These are phyloP conservation scores for Lepeophtheirus salmonis DNA, from an alignment of 1,140 invertebrate genomes.

Conservation along the genomic window DNA sequence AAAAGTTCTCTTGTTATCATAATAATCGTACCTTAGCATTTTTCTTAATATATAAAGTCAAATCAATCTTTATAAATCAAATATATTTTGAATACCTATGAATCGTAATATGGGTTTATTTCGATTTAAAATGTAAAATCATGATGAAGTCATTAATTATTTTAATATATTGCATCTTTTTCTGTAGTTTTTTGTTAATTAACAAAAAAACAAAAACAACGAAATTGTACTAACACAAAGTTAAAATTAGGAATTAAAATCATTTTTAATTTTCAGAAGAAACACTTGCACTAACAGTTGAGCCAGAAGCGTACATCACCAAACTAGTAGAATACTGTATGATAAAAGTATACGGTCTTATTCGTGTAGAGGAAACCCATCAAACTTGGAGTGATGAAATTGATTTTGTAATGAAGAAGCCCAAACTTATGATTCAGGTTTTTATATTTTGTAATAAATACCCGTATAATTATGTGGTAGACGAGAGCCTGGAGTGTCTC, in stretches of 20 bases:
- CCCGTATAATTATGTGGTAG: no score
- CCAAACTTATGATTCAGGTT: conserved; percentile 24
- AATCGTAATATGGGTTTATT: not conserved
- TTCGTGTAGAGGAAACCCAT: conserved; percentile 26
- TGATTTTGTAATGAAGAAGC: conserved; percentile 26
- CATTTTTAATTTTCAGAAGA: not conserved
- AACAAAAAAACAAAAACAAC: not conserved
- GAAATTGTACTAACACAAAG: not conserved
- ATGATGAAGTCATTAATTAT: no score
- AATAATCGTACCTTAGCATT: no score
- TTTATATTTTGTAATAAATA: no score
- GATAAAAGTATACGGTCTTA: conserved; percentile 26
- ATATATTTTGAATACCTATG: not conserved
- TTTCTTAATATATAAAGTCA: no score
- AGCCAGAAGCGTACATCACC: conserved; percentile 22
- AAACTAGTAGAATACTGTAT: conserved; percentile 27
- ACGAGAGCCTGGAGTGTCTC: no score
- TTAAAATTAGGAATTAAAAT: not conserved
- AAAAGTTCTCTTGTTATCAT: no score
- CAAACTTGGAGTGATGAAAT: conserved; percentile 27
- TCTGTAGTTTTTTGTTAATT: no score
- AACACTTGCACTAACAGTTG: not conserved
- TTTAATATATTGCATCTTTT: no score
- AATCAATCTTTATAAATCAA: no score
- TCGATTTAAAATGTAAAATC: not conserved